Conservation (phyloP, 2,888 invertebrate genomes). For the Therioaphis trifolii region DNA sequence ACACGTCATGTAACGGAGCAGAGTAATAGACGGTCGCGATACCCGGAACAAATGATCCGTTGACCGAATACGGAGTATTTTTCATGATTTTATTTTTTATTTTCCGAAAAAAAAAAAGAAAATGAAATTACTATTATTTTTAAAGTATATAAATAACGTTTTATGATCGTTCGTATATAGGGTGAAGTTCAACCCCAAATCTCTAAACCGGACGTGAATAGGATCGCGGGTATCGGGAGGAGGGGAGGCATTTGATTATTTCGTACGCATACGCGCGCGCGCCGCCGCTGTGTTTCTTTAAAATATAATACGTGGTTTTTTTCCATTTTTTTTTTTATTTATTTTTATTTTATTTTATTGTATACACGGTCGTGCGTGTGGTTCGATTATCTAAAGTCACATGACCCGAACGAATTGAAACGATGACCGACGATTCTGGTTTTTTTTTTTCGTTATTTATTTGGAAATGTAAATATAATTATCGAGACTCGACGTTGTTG, state of each 20-base stretch:
- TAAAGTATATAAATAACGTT: conserved; percentile 58
- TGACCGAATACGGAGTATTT: conserved; percentile 32
- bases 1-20: neutral
- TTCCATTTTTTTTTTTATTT: neutral
- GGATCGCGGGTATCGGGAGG: too few species aligned
- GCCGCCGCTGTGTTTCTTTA: neutral
- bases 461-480: conserved; percentile 49
- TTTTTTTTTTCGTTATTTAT: conserved; percentile 31
- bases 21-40: conserved; percentile 3
- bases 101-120: conserved; percentile 12
- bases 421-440: conserved; percentile 50
- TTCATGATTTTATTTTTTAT: neutral
- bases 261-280: neutral
- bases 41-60: conserved; percentile 58
- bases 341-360: neutral
- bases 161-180: conserved; percentile 38
- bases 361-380: neutral
- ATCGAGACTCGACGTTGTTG: conserved; percentile 27
- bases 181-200: conserved; percentile 46
- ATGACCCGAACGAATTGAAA: conserved; percentile 54
- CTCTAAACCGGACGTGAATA: conserved; percentile 38
- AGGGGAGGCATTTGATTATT: conserved; percentile 29
- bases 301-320: conserved; percentile 28
- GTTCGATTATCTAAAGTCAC: conserved; percentile 51
- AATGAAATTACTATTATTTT: conserved; percentile 55